Evolutionary conservation across 2,113 vertebrate species (phyloP).

Genomic region (Syngnathoides biaculeatus): DNA sequence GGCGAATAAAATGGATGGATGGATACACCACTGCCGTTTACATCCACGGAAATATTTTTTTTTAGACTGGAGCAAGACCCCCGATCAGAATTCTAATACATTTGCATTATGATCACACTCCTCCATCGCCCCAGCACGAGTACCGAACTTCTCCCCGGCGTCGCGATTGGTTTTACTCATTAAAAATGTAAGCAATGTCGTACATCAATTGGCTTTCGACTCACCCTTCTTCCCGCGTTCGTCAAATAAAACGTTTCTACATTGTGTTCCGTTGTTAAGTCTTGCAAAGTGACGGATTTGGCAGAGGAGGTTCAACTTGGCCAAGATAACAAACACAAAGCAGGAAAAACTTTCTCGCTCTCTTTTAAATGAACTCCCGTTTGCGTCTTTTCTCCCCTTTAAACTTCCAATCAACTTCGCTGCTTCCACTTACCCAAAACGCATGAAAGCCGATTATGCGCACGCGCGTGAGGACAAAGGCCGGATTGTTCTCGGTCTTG

Average conservation of each 20-base stretch:
- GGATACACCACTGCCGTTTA: too few relatives aligned
- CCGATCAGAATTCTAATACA: not conserved
- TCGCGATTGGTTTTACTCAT: not conserved
- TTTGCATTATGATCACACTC: not conserved
- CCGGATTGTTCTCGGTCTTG: slow-evolving; percentile 62
- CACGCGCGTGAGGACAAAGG: slow-evolving; percentile 55
- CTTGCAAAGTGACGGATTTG: slow-evolving; percentile 1
- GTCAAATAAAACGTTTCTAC: slow-evolving; percentile 1
- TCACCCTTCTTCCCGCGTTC: not conserved
- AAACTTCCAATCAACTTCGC: slow-evolving; percentile 51
- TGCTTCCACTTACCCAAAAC: slow-evolving; percentile 46
- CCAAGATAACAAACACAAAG: not conserved
- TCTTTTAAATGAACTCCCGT: slow-evolving; percentile 12
- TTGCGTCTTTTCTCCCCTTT: slow-evolving; percentile 34
- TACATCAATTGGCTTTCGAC: not conserved
- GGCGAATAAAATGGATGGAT: too few relatives aligned
- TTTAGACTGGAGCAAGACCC: not conserved
- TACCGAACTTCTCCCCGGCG: not conserved
- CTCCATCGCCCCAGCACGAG: not conserved
- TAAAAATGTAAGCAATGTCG: not conserved
- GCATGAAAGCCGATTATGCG: slow-evolving; percentile 17
- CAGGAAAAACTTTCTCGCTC: slow-evolving; percentile 9
- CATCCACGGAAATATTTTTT: too few relatives aligned
- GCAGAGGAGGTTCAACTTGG: not conserved
- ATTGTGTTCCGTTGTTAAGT: not conserved